Evolutionary conservation across 1,140 invertebrate genomes (phyloP).

Genomic region (Euura saliciscinereae): DNA sequence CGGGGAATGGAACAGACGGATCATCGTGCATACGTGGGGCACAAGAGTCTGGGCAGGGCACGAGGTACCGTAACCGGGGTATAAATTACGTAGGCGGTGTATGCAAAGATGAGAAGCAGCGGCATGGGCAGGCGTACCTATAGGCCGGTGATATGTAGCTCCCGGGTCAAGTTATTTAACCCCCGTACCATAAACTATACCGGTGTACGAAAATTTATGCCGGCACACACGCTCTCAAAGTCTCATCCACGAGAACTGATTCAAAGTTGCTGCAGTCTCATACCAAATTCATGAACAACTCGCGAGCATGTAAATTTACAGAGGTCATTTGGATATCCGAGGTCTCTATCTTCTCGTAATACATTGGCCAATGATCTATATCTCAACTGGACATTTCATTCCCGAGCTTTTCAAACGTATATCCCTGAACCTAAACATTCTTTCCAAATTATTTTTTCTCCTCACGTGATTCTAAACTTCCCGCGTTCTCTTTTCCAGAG

Average conservation of each 20-base stretch:
- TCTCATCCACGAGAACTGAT: background rate
- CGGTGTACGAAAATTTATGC: background rate
- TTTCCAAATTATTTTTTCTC: too few species aligned
- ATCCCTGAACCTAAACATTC: too few species aligned
- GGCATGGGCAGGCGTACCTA: background rate
- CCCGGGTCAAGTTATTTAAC: constrained; percentile 5
- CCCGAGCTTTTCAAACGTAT: too few species aligned
- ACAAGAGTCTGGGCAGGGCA: background rate
- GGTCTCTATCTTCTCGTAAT: too few species aligned
- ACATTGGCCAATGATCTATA: too few species aligned
- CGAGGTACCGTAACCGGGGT: background rate
- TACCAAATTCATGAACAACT: constrained; percentile 2
- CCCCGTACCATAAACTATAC: background rate
- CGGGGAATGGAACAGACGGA: background rate
- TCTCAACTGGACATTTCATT: too few species aligned
- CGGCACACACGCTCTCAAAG: background rate
- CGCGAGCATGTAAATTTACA: background rate
- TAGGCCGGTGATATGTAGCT: constrained; percentile 1
- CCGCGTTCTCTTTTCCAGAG: too few species aligned
- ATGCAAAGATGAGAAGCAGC: background rate
- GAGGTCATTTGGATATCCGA: too few species aligned
- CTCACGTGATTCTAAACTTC: too few species aligned
- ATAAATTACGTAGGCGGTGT: constrained; percentile 2
- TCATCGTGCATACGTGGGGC: background rate
- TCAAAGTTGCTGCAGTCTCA: background rate